phyloP scores from a whole-genome alignment of 1,140 invertebrate genomes.

The Lineus longissimus region DNA sequence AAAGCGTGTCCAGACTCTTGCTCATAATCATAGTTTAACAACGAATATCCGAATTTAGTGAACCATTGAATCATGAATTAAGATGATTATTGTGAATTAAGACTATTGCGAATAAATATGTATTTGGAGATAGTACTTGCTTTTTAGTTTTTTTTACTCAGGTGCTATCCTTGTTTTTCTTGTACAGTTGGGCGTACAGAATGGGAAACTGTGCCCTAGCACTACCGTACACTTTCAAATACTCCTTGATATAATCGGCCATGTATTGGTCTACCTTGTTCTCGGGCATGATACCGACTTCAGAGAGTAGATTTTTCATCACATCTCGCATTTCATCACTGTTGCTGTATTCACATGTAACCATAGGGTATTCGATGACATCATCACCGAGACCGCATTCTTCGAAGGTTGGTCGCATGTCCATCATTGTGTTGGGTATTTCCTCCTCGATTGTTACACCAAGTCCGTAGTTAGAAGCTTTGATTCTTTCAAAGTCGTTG shows the following conservation, averaged over 20 bases:
- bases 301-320: neutral
- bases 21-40: constrained; percentile 7
- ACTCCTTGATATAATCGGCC: neutral
- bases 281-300: neutral
- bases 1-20: neutral
- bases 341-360: neutral
- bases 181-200: neutral
- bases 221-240: neutral
- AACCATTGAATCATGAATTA: neutral
- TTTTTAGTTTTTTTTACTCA: neutral
- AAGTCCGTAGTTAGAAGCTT: neutral
- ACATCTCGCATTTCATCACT: neutral
- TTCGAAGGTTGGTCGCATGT: neutral
- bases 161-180: neutral
- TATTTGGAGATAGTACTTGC: too few species aligned
- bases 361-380: neutral
- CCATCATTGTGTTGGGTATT: neutral
- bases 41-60: constrained; percentile 4
- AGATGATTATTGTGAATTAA: neutral
- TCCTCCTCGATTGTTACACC: neutral
- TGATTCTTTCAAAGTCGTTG: neutral
- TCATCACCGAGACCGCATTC: neutral
- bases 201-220: neutral
- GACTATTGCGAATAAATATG: neutral
- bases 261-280: neutral